Evolutionary conservation across 2,797 vertebrate genomes (phyloP).

Genomic region (Microctenopoma steveboyesi): DNA sequence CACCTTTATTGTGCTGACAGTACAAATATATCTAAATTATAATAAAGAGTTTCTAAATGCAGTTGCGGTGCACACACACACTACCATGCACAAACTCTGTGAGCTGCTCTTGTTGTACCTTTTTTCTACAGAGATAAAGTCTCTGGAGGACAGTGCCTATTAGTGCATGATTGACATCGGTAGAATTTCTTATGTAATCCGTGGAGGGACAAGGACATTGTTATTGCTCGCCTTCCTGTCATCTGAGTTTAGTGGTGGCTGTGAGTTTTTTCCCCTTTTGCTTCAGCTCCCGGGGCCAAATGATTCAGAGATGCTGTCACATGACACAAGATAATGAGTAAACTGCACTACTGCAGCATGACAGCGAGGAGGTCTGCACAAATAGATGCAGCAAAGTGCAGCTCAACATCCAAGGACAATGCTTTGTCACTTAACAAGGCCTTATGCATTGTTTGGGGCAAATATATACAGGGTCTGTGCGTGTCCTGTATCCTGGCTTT

Average conservation of each 20-base stretch:
- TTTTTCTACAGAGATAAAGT: constrained; percentile 43
- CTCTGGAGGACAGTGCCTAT: constrained; percentile 64
- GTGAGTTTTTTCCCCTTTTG: constrained; percentile 57
- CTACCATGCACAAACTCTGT: constrained; percentile 7
- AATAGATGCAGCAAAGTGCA: constrained; percentile 66
- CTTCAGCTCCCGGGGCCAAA: constrained; percentile 71
- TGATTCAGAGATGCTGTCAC: constrained; percentile 80
- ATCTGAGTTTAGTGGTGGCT: constrained; percentile 67
- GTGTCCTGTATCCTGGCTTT: constrained; percentile 31
- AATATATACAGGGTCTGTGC: not conserved
- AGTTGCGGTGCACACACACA: constrained; percentile 5
- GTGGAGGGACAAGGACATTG: constrained; percentile 68
- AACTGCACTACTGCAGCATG: constrained; percentile 65
- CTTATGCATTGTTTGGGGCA: constrained; percentile 23
- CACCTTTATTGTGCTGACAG: constrained; percentile 19
- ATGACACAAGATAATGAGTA: constrained; percentile 77
- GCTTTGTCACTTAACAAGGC: constrained; percentile 55
- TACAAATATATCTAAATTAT: constrained; percentile 36
- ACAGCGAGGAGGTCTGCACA: constrained; percentile 65
- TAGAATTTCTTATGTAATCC: constrained; percentile 76
- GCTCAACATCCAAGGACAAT: constrained; percentile 68
- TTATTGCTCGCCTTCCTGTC: constrained; percentile 66
- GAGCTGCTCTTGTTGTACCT: constrained; percentile 34
- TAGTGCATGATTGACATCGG: constrained; percentile 70
- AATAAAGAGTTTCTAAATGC: constrained; percentile 35